Evolutionary conservation across 64 coral and sea anemone genomes (phyloP).

Genomic region (Actinia tenebrosa): DNA sequence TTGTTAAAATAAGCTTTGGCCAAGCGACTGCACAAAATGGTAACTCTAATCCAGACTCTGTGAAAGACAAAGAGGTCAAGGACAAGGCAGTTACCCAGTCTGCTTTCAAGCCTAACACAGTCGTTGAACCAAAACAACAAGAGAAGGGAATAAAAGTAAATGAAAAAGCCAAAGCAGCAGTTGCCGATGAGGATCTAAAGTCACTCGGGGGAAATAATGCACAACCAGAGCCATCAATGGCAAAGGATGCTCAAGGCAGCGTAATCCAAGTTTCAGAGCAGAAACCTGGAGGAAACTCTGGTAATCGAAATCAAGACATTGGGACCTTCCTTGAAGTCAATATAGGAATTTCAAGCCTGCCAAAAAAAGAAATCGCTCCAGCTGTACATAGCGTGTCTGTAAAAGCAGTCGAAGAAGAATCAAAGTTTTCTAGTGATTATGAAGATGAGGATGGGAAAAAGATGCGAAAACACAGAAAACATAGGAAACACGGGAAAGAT

Average conservation of each 20-base stretch:
- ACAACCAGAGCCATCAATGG: too few species aligned
- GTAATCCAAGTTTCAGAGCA: neutral
- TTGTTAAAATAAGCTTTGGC: neutral
- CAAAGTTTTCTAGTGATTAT: too few species aligned
- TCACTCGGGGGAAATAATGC: too few species aligned
- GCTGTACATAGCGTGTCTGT: neutral
- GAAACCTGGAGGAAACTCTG: neutral
- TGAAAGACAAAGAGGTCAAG: neutral
- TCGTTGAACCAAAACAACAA: neutral
- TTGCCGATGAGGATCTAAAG: too few species aligned
- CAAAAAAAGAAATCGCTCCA: neutral
- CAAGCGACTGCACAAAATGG: neutral
- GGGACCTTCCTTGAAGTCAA: neutral
- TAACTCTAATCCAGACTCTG: neutral
- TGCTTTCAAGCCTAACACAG: neutral
- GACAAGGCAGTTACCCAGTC: neutral
- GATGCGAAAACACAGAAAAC: too few species aligned
- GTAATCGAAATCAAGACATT: neutral
- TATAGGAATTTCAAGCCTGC: neutral
- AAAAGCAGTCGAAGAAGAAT: neutral
- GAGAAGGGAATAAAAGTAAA: neutral
- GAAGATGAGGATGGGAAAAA: too few species aligned
- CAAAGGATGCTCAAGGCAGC: neutral
- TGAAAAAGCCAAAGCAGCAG: neutral
- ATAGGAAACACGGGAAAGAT: too few species aligned